Base-by-base conservation (phyloP, 2,797 vertebrate genomes). In the Lepilemur ruficaudatus region DNA sequence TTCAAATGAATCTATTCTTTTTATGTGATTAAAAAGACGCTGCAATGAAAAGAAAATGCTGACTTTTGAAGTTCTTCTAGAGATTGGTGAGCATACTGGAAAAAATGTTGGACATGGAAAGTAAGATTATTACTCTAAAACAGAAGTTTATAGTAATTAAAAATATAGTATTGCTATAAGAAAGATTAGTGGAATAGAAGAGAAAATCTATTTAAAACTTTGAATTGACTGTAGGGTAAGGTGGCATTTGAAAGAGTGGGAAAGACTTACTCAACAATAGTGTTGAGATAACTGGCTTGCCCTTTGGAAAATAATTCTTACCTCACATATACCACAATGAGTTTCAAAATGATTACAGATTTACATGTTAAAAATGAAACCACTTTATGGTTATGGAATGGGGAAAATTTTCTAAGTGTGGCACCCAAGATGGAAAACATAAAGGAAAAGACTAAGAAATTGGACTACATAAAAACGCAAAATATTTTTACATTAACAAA, bases 231-330 rank as follows among this genome's bases (percentile, higher is more conserved):
- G 38, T 76, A 28, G 11, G 28, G 67, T 80, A 85, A 57, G 17
- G 52, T 90, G n/a, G 4, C 28, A 84, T 90, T 82, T 93, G 72
- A 75, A 46, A 78, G 23, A 1, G 30, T 91, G 52, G 70, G 35
- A 76, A 46, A 93, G 46, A 41, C n/a, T 78, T 70, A 52, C 22
- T 75, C 18, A 69, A 69, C 20, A 65, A 55, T 41, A 12, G 28
- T 88, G 20, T 78, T 93, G 52, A 15, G 32, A 93, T 28, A 88
- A 76, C 63, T 91, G 48, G 41, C 70, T 94, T 76, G 38, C 55
- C 73, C 85, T 70, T 94, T 81, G 48, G 67, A 79, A 89, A 85
- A 93, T 35, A 69, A 30, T 86, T 80, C 22, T 57, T 89, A 38
- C 18, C 35, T 91, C 81, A 76, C 25, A 0, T 61, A 38, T 88